Evolutionary conservation across 2,113 vertebrate species (phyloP).

Genomic region (Oryzias javanicus): DNA sequence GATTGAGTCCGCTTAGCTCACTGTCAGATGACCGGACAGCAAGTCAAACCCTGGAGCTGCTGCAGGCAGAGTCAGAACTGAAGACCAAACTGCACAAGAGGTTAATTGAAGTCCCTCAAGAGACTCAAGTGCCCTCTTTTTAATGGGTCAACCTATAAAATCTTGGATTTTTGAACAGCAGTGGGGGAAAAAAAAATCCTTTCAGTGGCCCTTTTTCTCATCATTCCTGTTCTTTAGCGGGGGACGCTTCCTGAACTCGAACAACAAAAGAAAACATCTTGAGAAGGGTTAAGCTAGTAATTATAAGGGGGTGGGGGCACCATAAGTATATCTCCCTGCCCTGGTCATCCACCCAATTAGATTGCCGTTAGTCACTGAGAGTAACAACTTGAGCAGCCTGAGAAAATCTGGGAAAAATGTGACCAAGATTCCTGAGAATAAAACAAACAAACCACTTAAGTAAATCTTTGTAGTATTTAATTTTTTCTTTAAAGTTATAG

Average conservation of each 20-base stretch:
- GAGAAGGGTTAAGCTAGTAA: slow-evolving; percentile 27
- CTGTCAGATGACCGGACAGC: slow-evolving; percentile 37
- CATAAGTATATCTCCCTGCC: slow-evolving; percentile 27
- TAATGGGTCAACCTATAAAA: slow-evolving; percentile 72
- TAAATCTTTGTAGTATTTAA: no score
- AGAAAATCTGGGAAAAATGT: slow-evolving; percentile 10
- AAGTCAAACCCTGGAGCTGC: slow-evolving; percentile 41
- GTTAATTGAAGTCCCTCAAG: slow-evolving; percentile 77
- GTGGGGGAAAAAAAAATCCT: slow-evolving; percentile 52
- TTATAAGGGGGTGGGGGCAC: slow-evolving; percentile 10
- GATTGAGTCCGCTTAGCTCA: slow-evolving; percentile 53
- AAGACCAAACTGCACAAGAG: slow-evolving; percentile 68
- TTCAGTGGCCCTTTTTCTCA: slow-evolving; percentile 27
- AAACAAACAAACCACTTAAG: no score
- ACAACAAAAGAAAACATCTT: slow-evolving; percentile 53
- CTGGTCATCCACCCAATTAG: slow-evolving; percentile 31
- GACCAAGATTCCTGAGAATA: neutral
- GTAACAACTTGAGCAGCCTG: slow-evolving; percentile 3
- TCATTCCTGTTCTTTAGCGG: slow-evolving; percentile 58
- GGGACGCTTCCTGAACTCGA: slow-evolving; percentile 50
- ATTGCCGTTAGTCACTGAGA: slow-evolving; percentile 16
- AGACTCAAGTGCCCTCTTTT: slow-evolving; percentile 67
- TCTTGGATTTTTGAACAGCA: slow-evolving; percentile 66
- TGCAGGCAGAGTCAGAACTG: slow-evolving; percentile 36
- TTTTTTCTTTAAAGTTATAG: no score